phyloP scores from a whole-genome alignment of 1,140 invertebrate species.

The Phthorimaea operculella region DNA sequence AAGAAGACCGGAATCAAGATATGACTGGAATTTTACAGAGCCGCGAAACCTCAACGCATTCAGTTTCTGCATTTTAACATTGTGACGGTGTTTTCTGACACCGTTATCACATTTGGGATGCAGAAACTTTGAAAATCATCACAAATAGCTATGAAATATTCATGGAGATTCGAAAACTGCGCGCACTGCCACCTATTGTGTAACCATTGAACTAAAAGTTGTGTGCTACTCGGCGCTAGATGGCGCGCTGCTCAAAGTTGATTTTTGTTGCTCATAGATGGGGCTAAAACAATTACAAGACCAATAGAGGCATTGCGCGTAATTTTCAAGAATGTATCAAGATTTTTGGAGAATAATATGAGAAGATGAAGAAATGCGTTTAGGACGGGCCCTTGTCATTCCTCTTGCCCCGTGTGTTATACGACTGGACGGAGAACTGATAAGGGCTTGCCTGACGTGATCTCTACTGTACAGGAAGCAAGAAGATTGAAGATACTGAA shows the following conservation, averaged over 20 bases:
- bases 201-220: constrained; percentile 3
- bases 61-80: constrained; percentile 30
- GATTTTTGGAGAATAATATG: constrained; percentile 16
- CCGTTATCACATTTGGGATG: constrained; percentile 28
- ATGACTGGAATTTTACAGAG: no score
- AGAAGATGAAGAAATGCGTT: constrained; percentile 23
- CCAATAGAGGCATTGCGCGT: no score
- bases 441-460: constrained; percentile 53
- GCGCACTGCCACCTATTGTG: constrained; percentile 11
- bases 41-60: neutral
- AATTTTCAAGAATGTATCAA: constrained; percentile 6
- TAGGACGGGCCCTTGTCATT: constrained; percentile 57
- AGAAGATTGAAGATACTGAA: no score
- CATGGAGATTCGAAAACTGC: constrained; percentile 5
- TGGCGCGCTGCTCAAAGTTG: no score
- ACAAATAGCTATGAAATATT: neutral
- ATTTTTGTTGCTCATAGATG: no score
- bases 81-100: constrained; percentile 13
- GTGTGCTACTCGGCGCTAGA: constrained; percentile 12
- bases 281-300: no score
- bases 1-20: no score
- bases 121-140: constrained; percentile 14
- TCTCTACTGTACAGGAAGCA: neutral
- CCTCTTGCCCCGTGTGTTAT: constrained; percentile 58
- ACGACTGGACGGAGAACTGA: constrained; percentile 67